Percentiles rank a stretch among this genome's conserved stretches.
phyloP scores from a whole-genome alignment of 1,140 invertebrate species.

The Monochamus saltuarius region DNA sequence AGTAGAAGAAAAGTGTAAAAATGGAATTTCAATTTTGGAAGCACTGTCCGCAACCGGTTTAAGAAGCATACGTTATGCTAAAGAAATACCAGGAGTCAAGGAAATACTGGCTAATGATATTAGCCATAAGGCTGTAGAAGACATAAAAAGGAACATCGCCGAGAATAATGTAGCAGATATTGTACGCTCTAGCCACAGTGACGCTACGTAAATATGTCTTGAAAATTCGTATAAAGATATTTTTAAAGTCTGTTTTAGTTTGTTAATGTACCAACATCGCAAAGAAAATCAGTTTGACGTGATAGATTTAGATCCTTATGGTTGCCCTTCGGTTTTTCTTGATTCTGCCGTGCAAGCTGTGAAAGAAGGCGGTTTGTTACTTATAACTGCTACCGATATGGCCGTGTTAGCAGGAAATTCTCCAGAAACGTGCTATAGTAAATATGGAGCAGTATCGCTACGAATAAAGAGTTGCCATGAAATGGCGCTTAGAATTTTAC shows the following conservation, averaged over 20 bases:
- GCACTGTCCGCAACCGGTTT: constrained; percentile 94
- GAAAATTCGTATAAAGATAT: constrained; percentile 3
- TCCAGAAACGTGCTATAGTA: constrained; percentile 87
- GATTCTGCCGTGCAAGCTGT: constrained; percentile 87
- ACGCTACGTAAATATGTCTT: constrained; percentile 70
- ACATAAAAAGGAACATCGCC: constrained; percentile 80
- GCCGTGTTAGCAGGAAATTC: constrained; percentile 94
- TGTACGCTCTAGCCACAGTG: constrained; percentile 71
- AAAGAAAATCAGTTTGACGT: constrained; percentile 77
- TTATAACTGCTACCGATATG: constrained; percentile 98
- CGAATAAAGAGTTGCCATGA: constrained; percentile 92
- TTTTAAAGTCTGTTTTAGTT: constrained; percentile 57
- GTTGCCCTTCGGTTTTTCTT: constrained; percentile 89
- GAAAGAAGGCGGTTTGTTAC: constrained; percentile 76
- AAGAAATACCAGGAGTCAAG: constrained; percentile 83
- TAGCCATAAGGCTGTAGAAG: constrained; percentile 81
- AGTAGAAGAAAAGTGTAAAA: constrained; percentile 47
- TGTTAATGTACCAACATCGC: constrained; percentile 81
- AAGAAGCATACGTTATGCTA: constrained; percentile 93
- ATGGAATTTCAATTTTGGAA: constrained; percentile 80
- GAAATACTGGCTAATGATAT: constrained; percentile 94
- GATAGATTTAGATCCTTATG: constrained; percentile 97
- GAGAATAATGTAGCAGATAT: constrained; percentile 77
- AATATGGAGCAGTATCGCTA: constrained; percentile 92
- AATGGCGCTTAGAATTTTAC: constrained; percentile 89